Evolutionary conservation across 2,888 invertebrate genomes (phyloP).

Genomic region (Meteorus cinctellus): DNA sequence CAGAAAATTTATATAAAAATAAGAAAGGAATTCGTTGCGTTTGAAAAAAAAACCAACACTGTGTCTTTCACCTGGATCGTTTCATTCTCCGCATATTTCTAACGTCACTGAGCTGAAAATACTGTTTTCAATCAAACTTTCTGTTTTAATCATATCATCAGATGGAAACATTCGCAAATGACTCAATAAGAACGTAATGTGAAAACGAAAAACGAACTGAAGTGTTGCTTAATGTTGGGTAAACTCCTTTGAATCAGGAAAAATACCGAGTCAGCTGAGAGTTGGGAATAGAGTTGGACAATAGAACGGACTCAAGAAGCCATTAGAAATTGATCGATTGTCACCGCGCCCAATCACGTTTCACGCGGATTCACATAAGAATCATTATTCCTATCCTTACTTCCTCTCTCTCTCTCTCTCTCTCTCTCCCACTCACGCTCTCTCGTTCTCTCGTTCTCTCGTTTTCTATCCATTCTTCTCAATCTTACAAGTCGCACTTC

Average conservation of each 20-base stretch:
- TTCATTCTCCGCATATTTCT: too few species aligned
- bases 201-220: neutral
- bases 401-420: conserved; percentile 14
- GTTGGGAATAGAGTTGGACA: conserved; percentile 30
- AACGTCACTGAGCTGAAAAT: too few species aligned
- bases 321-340: conserved; percentile 46
- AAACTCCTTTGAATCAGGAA: conserved; percentile 43
- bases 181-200: too few species aligned
- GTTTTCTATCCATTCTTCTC: neutral
- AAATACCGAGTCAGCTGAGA: conserved; percentile 50
- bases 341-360: conserved; percentile 48
- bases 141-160: too few species aligned
- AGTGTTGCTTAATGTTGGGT: conserved; percentile 38
- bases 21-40: too few species aligned
- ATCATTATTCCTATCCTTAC: neutral
- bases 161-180: too few species aligned
- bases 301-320: conserved; percentile 25
- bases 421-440: too few species aligned
- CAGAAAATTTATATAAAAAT: too few species aligned
- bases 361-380: conserved; percentile 40
- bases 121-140: too few species aligned
- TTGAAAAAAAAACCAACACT: too few species aligned
- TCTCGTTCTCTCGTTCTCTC: too few species aligned
- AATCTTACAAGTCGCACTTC: neutral
- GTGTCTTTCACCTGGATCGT: too few species aligned